A percentile compares a stretch with the other conserved stretches of the same genome.
Evolutionary conservation across 2,888 invertebrate species (phyloP).

Genomic region (Tipula lateralis): DNA sequence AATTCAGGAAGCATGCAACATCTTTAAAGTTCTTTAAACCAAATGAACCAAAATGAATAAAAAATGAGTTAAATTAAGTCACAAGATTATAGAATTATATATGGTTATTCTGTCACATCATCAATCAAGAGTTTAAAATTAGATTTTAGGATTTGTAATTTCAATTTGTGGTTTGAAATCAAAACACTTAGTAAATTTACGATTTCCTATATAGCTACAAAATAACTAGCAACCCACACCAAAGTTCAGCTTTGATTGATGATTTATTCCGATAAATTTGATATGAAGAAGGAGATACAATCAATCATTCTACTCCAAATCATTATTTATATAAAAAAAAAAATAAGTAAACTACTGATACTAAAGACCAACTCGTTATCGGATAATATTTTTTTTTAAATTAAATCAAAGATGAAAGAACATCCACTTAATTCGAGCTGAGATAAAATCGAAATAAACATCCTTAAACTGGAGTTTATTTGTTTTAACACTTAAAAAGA

Average conservation of each 20-base stretch:
- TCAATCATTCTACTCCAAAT: background rate
- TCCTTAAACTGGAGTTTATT: background rate
- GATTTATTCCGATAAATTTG: background rate
- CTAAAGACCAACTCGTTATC: background rate
- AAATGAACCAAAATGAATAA: too few species aligned
- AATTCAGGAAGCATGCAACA: too few species aligned
- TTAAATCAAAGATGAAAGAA: conserved; percentile 9
- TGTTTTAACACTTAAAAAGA: background rate
- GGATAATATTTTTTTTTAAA: background rate
- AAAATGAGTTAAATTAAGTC: too few species aligned
- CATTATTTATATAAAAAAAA: too few species aligned
- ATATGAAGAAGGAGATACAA: background rate
- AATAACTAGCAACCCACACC: background rate
- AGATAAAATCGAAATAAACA: conserved; percentile 6
- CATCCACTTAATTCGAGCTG: background rate
- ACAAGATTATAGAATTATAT: background rate
- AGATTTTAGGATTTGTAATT: background rate
- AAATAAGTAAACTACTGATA: background rate
- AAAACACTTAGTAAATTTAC: background rate
- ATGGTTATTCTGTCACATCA: background rate
- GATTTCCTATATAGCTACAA: background rate
- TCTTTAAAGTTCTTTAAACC: too few species aligned
- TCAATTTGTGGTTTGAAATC: background rate
- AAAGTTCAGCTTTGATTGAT: background rate
- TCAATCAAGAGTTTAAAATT: background rate